Base-by-base conservation (phyloP, 2,888 invertebrate species). In the Biston betularia region DNA sequence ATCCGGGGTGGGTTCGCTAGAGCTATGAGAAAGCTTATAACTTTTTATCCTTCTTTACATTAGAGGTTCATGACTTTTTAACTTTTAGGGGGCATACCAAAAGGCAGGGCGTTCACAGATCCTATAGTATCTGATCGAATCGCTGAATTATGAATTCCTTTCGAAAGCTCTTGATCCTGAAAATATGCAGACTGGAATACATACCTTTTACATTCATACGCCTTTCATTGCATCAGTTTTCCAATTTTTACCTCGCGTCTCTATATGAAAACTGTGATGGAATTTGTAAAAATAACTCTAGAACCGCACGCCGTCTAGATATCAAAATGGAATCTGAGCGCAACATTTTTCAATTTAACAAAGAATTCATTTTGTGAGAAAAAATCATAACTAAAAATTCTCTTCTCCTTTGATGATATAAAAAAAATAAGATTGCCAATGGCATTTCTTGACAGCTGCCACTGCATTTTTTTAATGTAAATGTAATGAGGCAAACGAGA, bases 101-200 rank as follows among this genome's bases (percentile, higher is more conserved):
- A 59, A 45, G 35, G 33, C 11, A 42, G 9, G 15, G 35, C 15
- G 40, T 38, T 42, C 33, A 57, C 64, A 42, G 55, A 53, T 44
- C 58, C 40, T 55, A 48, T 50, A 63, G 61, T 64, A 59, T 72
- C 50, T 59, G 62, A 63, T 63, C 60, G 61, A 63, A 33, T 48
- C 59, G 59, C 65, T 64, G 55, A 70, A 68, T 73, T 66, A 67
- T 57, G 59, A 70, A 68, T 70, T 68, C 62, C 45, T 44, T 52
- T 60, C 53, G 62, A 58, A 57, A 71, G 65, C 66, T 63, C 67
- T 69, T 72, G 68, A 73, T 73, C 65, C 63, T 58, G 52, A 50
- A 65, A 67, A 70, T 72, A 72, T 70, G 73, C 68, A 70, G 64
- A 63, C 53, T 48, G 44, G 49, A 53, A 63, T 42, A 33, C 40